A percentile compares a stretch with the other conserved stretches of the same genome.
phyloP scores from a whole-genome alignment of 2,888 invertebrate species.

The Chorisops tibialis region DNA sequence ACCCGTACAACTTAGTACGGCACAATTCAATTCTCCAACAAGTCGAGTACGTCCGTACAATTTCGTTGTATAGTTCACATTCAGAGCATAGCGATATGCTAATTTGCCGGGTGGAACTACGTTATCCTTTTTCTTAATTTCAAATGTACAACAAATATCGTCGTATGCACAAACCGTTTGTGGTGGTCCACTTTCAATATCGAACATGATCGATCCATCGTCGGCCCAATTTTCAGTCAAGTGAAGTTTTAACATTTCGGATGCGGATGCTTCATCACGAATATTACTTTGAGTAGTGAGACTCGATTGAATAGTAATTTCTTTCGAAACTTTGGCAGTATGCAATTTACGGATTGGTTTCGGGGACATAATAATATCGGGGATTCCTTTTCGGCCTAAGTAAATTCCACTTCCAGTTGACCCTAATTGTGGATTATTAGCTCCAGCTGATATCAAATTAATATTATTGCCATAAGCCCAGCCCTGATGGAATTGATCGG shows the following conservation, averaged over 20 bases:
- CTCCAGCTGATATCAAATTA: slow-evolving; percentile 68
- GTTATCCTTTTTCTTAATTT: slow-evolving; percentile 27
- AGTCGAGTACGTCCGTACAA: slow-evolving; percentile 1
- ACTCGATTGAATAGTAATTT: slow-evolving; percentile 16
- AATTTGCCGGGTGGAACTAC: slow-evolving; percentile 14
- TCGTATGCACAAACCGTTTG: slow-evolving; percentile 29
- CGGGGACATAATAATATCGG: slow-evolving; percentile 28
- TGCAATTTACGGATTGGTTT: slow-evolving; percentile 42
- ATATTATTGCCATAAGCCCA: slow-evolving; percentile 67
- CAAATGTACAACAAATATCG: slow-evolving; percentile 41
- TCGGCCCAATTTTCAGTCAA: slow-evolving; percentile 16
- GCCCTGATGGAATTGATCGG: slow-evolving; percentile 65
- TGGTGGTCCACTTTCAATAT: not conserved
- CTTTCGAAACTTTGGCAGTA: slow-evolving; percentile 30
- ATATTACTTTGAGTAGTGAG: not conserved
- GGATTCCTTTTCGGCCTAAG: slow-evolving; percentile 53
- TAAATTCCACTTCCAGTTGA: slow-evolving; percentile 76
- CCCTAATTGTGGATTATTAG: slow-evolving; percentile 60
- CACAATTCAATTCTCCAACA: slow-evolving; percentile 41
- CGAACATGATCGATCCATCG: not conserved
- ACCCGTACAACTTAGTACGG: slow-evolving; percentile 49
- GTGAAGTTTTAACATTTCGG: slow-evolving; percentile 17
- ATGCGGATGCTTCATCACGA: slow-evolving; percentile 1
- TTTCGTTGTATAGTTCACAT: slow-evolving; percentile 23
- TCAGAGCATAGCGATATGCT: slow-evolving; percentile 25